phyloP scores from a whole-genome alignment of 2,797 vertebrate genomes.

The Rhinella marina region DNA sequence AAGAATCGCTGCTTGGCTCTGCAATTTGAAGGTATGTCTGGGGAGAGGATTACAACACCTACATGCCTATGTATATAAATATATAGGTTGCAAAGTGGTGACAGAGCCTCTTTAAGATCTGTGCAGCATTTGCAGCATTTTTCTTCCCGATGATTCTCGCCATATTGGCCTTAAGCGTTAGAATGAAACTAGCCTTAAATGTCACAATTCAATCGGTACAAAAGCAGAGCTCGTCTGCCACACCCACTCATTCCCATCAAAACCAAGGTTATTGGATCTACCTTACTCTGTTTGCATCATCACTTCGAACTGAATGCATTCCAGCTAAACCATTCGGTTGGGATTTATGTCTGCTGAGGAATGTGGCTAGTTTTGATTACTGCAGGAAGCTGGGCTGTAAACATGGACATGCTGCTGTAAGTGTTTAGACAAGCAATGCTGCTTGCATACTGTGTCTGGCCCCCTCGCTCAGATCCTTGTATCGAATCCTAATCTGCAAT shows the following conservation, averaged over 20 bases:
- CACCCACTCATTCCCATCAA: not conserved
- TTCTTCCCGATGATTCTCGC: no score
- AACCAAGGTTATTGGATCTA: not conserved
- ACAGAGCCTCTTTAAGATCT: no score
- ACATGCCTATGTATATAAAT: no score
- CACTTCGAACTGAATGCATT: not conserved
- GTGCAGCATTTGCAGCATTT: no score
- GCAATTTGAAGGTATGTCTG: no score
- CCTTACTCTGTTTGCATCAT: not conserved
- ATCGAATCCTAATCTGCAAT: not conserved
- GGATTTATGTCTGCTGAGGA: conserved; percentile 23
- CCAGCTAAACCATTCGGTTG: not conserved
- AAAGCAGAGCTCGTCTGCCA: no score
- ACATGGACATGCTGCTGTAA: not conserved
- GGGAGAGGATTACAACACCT: no score
- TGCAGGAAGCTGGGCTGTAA: conserved; percentile 7
- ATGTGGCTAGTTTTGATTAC: conserved; percentile 22
- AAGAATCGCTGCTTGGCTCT: no score
- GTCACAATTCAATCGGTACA: no score
- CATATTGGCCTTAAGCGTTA: no score
- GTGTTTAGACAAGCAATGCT: not conserved
- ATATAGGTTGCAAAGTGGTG: no score
- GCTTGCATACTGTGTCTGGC: not conserved
- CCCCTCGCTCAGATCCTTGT: not conserved
- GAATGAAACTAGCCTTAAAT: no score